Percentiles rank a stretch among this genome's conserved stretches.
Evolutionary conservation across 2,888 invertebrate genomes (phyloP).

Genomic region (Thymelicus acteon): DNA sequence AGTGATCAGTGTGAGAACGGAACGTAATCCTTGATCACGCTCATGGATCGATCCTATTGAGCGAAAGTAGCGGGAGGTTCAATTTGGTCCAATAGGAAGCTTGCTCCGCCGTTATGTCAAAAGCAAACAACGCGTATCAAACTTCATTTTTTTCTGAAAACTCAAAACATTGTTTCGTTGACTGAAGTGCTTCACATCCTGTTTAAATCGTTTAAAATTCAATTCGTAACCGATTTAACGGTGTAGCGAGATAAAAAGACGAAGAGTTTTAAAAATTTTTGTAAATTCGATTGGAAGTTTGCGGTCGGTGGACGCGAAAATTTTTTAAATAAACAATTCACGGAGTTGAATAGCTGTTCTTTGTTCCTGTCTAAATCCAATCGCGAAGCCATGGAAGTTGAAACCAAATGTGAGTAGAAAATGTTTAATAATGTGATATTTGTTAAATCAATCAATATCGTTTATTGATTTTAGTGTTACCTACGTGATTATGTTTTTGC

Average conservation of each 20-base stretch:
- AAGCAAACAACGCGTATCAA: slow-evolving; percentile 45
- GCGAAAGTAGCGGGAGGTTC: slow-evolving; percentile 62
- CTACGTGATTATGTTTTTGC: no score
- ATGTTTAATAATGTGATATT: slow-evolving; percentile 29
- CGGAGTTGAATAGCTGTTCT: slow-evolving; percentile 38
- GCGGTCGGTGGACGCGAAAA: slow-evolving; percentile 56
- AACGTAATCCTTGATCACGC: slow-evolving; percentile 44
- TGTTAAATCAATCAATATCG: no score
- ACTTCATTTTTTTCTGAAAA: slow-evolving; percentile 46
- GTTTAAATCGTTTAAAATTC: slow-evolving; percentile 58
- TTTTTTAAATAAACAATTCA: slow-evolving; percentile 25
- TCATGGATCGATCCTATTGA: slow-evolving; percentile 53
- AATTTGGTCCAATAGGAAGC: slow-evolving; percentile 67
- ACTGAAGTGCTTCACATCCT: slow-evolving; percentile 51
- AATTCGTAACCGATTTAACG: slow-evolving; percentile 72
- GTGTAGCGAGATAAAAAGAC: slow-evolving; percentile 51
- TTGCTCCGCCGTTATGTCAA: slow-evolving; percentile 61
- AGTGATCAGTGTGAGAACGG: slow-evolving; percentile 1
- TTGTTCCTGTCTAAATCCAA: slow-evolving; percentile 44
- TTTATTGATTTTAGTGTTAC: no score
- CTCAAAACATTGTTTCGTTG: slow-evolving; percentile 44
- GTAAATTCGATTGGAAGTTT: slow-evolving; percentile 56
- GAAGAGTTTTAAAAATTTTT: slow-evolving; percentile 48
- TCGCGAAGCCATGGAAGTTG: slow-evolving; percentile 70
- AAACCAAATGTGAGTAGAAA: slow-evolving; percentile 70